Percentiles rank a stretch among this genome's conserved stretches.
These are phyloP conservation scores for Abrostola triplasia DNA, from an alignment of 2,888 invertebrate genomes.

Conservation along the genomic window DNA sequence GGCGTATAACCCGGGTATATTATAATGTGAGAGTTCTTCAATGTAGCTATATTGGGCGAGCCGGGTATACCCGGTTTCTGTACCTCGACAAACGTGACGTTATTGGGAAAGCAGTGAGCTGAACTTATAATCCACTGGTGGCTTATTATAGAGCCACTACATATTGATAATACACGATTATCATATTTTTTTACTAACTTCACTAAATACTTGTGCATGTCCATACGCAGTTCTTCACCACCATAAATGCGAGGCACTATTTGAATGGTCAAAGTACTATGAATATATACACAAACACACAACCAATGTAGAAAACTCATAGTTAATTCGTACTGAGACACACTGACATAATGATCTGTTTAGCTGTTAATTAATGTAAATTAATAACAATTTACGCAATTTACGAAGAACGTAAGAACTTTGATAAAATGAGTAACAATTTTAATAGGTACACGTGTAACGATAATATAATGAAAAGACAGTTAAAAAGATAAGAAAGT, in stretches of 20 bases:
- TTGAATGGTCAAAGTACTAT: neutral
- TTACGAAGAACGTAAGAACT: too few species aligned
- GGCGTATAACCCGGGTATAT: conserved; percentile 1
- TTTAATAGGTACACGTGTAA: too few species aligned
- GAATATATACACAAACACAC: neutral
- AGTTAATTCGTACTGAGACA: too few species aligned
- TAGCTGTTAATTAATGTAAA: too few species aligned
- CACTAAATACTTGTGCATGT: conserved; percentile 54
- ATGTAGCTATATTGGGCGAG: conserved; percentile 17
- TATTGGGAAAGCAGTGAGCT: conserved; percentile 55
- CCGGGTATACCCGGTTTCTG: neutral
- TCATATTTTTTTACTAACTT: conserved; percentile 15
- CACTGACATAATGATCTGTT: too few species aligned
- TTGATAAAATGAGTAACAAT: too few species aligned
- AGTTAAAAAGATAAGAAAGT: too few species aligned
- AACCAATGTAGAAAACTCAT: too few species aligned
- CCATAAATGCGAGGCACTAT: conserved; percentile 32
- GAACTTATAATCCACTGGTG: conserved; percentile 56
- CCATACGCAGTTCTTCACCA: conserved; percentile 35
- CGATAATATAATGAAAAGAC: too few species aligned
- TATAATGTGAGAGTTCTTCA: conserved; percentile 16
- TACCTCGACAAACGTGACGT: conserved; percentile 8
- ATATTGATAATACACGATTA: conserved; percentile 20
- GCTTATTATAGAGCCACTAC: conserved; percentile 59
- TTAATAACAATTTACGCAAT: too few species aligned